Base-by-base conservation (phyloP, 2,797 vertebrate species). In the Heterohyrax brucei region DNA sequence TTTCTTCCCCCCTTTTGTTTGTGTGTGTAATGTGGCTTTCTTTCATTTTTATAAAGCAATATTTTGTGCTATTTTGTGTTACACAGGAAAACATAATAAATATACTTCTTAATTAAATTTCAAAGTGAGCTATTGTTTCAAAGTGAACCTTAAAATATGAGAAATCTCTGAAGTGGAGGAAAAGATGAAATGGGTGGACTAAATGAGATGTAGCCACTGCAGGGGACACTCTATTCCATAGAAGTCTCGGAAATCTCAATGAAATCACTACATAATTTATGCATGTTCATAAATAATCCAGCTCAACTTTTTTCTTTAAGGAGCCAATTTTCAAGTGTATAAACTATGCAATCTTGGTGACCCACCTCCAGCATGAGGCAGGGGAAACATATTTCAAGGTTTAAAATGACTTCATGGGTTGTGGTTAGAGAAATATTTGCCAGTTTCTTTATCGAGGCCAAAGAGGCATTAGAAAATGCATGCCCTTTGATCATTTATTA, bases 401-500 rank as follows among this genome's bases (percentile, higher is more conserved):
- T 91, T 85, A 94, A 95, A 89, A 89, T 89, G 77, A 89, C 91
- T 94, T 79, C 26, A 68, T 94, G 68, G 30, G 18, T 86, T 96
- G 39, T 95, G 68, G 92, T 93, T 97, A 97, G 93, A 96, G 87
- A 93, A 81, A 89, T 91, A 87, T 94, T 96, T 96, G 77, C 95
- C 61, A 91, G 88, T 95, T 95, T 95, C 83, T 96, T 95, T 96
- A 89, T 66, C 0, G 22, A 95, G 80, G 80, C 95, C 81, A 96
- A 94, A 96, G 70, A 73, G 50, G 85, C 91, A 92, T 97, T 95
- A 90, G 89, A 87, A 96, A 97, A 94, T 77, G 56, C 78, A 93
- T 7, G 91, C 66, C 1, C 19, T 97, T 95, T 96, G 95, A 96
- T 96, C 53, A 91, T 96, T 95, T 96, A 96, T 97, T 96, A 95